Evolutionary conservation across 1,140 invertebrate genomes (phyloP), one percentile per base, ranked within the genome.

Genomic region (Metaphire vulgaris): DNA sequence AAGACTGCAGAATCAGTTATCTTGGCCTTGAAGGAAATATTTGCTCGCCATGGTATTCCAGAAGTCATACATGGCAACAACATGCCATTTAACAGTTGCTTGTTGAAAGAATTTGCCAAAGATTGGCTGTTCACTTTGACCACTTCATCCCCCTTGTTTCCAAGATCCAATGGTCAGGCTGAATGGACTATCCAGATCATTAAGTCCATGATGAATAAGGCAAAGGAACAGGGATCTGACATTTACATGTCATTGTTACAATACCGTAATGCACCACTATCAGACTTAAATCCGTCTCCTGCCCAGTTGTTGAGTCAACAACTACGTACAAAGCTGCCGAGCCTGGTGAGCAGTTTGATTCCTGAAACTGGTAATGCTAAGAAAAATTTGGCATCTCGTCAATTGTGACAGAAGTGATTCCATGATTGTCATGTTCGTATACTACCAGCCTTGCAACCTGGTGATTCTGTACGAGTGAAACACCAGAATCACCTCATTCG

Each of bases 21-120:
- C 33, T 6, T 15, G 1, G 28, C 33, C 0, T 56, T 76, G 28
- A 76, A 76, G 31, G 16, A n/a, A 1, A 16, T 26, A 32, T 76
- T 72, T 69, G 67, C 74, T 21, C 33, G 74, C 32, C 74, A 76
- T 76, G 74, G 74, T 16, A 76, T 76, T 1, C 74, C 67, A 70
- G 69, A 32, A 15, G 41, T 28, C 21, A n/a, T 75, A 34, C 29
- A 34, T 2, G n/a, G 67, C 0, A 69, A 76, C 68, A 72, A 76
- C 28, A 29, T 33, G n/a, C 74, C 67, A 75, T 28, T 64, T 0
- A 64, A 32, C 32, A 29, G 65, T 32, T 21, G 28, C 16, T n/a
- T 28, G n/a, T 76, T 33, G 26, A 2, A 33, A 21, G 34, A 21
- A 34, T 76, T 72, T 31, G 32, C 68, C 16, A 56, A 21, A 32